A percentile compares a stretch with the other conserved stretches of the same genome.
Evolutionary conservation across 2,113 vertebrate genomes (phyloP).

Genomic region (Apeltes quadracus): DNA sequence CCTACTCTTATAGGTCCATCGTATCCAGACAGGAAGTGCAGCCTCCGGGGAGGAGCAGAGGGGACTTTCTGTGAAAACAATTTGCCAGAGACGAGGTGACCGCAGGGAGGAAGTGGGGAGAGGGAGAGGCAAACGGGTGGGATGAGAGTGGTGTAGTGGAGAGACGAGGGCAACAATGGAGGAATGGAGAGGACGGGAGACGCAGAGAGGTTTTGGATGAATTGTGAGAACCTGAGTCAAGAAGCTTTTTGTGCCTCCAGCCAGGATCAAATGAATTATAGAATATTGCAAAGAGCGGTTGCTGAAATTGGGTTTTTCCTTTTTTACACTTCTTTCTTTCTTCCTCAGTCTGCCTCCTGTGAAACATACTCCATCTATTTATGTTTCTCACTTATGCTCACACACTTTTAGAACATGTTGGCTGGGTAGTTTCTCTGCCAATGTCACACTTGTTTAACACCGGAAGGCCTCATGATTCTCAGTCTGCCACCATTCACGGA

Average conservation of each 20-base stretch:
- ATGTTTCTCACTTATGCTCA: neutral
- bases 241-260: neutral
- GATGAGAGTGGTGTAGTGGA: neutral
- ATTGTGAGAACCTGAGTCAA: slow-evolving; percentile 20
- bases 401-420: slow-evolving; percentile 16
- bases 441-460: slow-evolving; percentile 14
- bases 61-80: slow-evolving; percentile 36
- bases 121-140: neutral
- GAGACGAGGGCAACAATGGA: neutral
- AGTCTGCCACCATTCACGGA: slow-evolving; percentile 1
- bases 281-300: slow-evolving; percentile 15
- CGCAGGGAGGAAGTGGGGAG: neutral
- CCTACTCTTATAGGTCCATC: slow-evolving; percentile 35
- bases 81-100: slow-evolving; percentile 28
- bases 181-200: neutral
- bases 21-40: neutral
- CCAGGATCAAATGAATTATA: slow-evolving; percentile 50
- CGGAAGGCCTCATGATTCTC: neutral
- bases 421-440: slow-evolving; percentile 5
- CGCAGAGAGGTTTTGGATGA: slow-evolving; percentile 11
- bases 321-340: neutral
- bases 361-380: neutral
- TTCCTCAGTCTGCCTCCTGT: neutral
- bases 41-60: slow-evolving; percentile 18
- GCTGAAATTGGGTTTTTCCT: slow-evolving; percentile 2